Percentiles rank a stretch among this genome's conserved stretches.
phyloP scores from a whole-genome alignment of 2,113 vertebrate genomes.

The Silurus meridionalis region DNA sequence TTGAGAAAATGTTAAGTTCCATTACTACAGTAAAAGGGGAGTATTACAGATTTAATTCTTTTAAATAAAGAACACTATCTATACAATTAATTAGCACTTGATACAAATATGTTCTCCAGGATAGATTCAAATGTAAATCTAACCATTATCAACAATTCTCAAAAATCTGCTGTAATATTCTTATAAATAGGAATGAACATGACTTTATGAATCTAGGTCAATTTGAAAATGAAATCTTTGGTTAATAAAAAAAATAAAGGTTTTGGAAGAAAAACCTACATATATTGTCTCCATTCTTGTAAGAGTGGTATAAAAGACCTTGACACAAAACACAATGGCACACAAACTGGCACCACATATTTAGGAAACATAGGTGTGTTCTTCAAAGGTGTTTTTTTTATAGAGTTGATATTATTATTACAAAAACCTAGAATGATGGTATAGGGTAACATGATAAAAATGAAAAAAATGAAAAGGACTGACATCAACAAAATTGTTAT shows the following conservation, averaged over 20 bases:
- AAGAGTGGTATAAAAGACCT: not conserved
- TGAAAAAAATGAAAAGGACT: not conserved
- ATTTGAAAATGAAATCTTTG: not conserved
- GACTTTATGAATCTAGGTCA: not conserved
- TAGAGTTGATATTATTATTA: not conserved
- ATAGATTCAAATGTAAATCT: no score
- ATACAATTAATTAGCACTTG: no score
- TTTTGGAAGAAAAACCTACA: not conserved
- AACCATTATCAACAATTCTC: no score
- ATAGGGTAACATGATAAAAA: not conserved
- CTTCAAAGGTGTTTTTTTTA: not conserved
- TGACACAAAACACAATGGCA: not conserved
- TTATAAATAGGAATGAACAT: no score
- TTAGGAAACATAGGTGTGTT: not conserved
- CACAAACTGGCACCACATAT: not conserved
- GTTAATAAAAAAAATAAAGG: not conserved
- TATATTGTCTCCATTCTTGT: not conserved
- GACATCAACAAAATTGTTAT: not conserved
- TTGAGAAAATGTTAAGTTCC: not conserved
- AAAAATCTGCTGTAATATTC: no score
- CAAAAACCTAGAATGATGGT: not conserved
- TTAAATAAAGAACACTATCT: not conserved
- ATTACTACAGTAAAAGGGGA: not conserved
- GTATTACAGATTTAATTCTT: not conserved
- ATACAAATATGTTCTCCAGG: no score